Evolutionary conservation across 2,113 vertebrate genomes (phyloP), one percentile per base, ranked within the genome.

Genomic region (Tiliqua scincoides): DNA sequence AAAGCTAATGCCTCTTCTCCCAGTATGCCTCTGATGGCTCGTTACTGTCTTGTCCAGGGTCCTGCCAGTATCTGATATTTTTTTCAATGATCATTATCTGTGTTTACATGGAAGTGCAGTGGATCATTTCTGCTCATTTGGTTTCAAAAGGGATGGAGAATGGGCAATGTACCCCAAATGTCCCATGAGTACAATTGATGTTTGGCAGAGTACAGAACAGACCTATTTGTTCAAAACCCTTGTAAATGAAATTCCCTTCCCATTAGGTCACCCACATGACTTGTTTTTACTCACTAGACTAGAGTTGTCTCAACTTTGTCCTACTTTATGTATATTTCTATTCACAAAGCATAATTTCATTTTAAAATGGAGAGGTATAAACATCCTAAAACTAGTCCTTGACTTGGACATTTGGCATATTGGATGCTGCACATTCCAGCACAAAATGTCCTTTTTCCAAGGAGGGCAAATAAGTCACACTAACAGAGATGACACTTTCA

Each of bases 221-320:
- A 79, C 40, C 30, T 48, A 2, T 89, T 88, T 83, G 62, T 71
- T 62, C 74, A 10, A 78, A 2, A 30, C 65, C 21, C 87, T 1
- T 85, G 90, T 89, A 90, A 89, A 85, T n/a, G 73, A 48, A 37
- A 37, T n/a, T 75, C 0, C 17, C 27, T 89, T 65, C 68, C 61
- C 70, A 40, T 86, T 65, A 75, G n/a, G 4, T 86, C 78, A 86
- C 70, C 40, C 40, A 35, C n/a, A 63, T 30, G 25, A 35, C 21
- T 52, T 52, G 15, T 27, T 85, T 48, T 32, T 40, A 65, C 40
- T 8, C 61, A 40, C 48, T 35, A 59, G 62, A 12, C 11, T 12
- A 77, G 27, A 4, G 32, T 37, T n/a, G 11, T 77, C 73, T 68
- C 25, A 76, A 35, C 75, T 67, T 61, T 25, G 59, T 57, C 67